Conservation (phyloP, 2,113 vertebrate species). For the Tauraco erythrolophus region DNA sequence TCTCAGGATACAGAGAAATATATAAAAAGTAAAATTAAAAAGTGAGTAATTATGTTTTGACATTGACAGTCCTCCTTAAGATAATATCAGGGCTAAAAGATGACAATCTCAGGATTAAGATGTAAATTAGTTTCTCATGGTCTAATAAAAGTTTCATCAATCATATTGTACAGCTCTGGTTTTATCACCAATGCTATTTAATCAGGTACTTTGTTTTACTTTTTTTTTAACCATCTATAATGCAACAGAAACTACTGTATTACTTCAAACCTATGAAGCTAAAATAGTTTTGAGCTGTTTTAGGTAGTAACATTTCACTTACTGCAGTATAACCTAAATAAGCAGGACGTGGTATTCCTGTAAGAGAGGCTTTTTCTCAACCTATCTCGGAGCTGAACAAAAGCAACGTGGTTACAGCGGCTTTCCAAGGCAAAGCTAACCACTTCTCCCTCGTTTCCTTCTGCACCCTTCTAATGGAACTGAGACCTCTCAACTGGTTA, state of each 20-base stretch:
- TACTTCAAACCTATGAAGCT: neutral
- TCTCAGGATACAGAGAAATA: neutral
- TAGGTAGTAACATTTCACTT: neutral
- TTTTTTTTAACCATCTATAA: neutral
- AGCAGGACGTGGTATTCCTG: neutral
- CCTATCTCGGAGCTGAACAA: neutral
- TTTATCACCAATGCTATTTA: neutral
- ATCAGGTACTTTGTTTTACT: neutral
- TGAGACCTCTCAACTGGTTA: neutral
- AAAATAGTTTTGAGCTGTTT: neutral
- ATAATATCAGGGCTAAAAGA: neutral
- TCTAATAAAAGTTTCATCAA: neutral
- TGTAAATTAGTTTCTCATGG: neutral
- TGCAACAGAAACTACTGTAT: neutral
- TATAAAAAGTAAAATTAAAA: neutral
- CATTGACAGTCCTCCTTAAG: neutral
- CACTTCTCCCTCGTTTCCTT: neutral
- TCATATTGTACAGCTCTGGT: neutral
- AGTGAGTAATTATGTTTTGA: neutral
- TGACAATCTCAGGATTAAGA: neutral
- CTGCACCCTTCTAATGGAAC: neutral
- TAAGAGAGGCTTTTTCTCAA: neutral
- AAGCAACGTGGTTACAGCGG: neutral
- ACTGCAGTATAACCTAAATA: neutral
- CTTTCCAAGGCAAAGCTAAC: neutral